Base-by-base conservation (phyloP, 1,140 invertebrate genomes). In the Rhagoletis pomonella region DNA sequence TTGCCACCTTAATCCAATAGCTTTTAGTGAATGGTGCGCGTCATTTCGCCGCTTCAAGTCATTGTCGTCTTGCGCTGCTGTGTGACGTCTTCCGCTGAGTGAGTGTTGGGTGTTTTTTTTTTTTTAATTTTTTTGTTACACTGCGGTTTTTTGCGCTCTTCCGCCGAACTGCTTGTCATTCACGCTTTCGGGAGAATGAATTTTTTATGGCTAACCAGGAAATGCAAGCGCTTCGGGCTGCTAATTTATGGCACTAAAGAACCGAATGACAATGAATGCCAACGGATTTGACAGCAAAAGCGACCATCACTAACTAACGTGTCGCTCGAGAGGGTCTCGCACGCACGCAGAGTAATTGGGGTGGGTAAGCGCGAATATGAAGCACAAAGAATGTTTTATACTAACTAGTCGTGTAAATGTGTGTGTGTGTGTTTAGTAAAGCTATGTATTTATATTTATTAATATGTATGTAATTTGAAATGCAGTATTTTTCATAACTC, bases 181-280 rank as follows among this genome's bases (percentile, higher is more conserved):
- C 73, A 55, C 17, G 73, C 47, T 55, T 81, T 58, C 3, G n/a
- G n/a, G n/a, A 9, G n/a, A 81, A 29, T 55, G 73, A 47, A 81
- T 58, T 81, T 55, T 81, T 55, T 81, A 81, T 81, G 73, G n/a
- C 47, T n/a, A 19, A 29, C 47, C 50, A 19, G 14, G n/a, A 81
- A 19, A 17, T 81, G 47, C 73, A 81, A 73, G n/a, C 69, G 73
- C 73, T 55, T 81, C n/a, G n/a, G n/a, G 73, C 47, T 77, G 73
- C 47, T 19, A 77, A 77, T 47, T 77, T 47, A 19, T 77, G n/a
- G 73, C 47, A 17, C n/a, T 58, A 81, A 81, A 81, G 17, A 55
- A 55, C 47, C 19, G 17, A 29, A 81, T 81, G 47, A 50, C 73
- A 55, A 19, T 29, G 73, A 55, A 81, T n/a, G 73, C 29, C 42